Evolutionary conservation across 2,797 vertebrate genomes (phyloP).

Genomic region (Gallirallus australis): DNA sequence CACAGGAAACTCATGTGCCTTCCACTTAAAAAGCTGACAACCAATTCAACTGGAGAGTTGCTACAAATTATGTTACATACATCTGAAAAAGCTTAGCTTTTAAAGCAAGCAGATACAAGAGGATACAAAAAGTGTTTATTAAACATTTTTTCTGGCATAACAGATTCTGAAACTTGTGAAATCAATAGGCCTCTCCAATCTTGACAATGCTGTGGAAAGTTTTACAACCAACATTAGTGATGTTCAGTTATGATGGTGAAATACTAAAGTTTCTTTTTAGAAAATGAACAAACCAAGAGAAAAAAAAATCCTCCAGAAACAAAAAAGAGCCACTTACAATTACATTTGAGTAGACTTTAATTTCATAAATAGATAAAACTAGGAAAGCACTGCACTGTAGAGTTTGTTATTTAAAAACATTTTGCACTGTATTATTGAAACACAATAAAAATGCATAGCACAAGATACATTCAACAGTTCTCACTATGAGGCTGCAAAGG

Average conservation of each 20-base stretch:
- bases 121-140: not conserved
- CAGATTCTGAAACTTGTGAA: not conserved
- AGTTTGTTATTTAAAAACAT: not conserved
- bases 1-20: not conserved
- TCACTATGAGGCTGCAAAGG: not conserved
- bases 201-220: not conserved
- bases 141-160: not conserved
- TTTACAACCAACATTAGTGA: not conserved
- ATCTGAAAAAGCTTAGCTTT: not conserved
- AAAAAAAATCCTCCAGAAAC: not conserved
- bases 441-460: not conserved
- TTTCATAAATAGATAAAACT: not conserved
- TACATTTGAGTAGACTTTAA: not conserved
- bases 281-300: not conserved
- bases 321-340: not conserved
- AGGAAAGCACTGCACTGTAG: not conserved
- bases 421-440: not conserved
- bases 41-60: not conserved
- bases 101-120: not conserved
- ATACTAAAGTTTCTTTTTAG: not conserved
- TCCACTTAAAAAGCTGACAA: not conserved
- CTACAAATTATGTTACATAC: not conserved
- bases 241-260: fast-evolving
- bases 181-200: not conserved
- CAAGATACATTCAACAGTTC: not conserved